phyloP scores from a whole-genome alignment of 2,888 invertebrate genomes.

The Masnerella sp. region DNA sequence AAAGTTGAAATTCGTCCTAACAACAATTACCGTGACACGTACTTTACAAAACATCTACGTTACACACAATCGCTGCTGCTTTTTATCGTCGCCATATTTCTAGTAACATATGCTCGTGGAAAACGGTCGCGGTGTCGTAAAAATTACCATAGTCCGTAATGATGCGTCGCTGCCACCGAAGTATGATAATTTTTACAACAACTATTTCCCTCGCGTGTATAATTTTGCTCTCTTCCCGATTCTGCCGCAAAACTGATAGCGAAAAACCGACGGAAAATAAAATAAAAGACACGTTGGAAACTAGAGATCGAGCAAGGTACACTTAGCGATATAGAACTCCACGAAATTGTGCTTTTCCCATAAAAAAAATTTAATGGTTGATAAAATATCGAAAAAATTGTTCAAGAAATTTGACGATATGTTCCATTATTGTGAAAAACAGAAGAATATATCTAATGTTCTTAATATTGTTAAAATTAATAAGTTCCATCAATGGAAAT shows the following conservation, averaged over 20 bases:
- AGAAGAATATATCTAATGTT: no score
- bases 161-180: constrained; percentile 12
- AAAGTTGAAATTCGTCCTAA: constrained; percentile 46
- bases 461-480: no score
- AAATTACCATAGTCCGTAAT: constrained; percentile 36
- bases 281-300: constrained; percentile 9
- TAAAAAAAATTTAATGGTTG: no score
- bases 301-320: constrained; percentile 12
- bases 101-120: constrained; percentile 16
- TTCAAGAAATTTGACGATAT: no score
- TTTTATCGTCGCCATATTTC: constrained; percentile 27
- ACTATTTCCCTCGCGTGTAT: constrained; percentile 25
- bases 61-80: constrained; percentile 32
- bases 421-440: no score
- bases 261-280: constrained; percentile 12
- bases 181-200: constrained; percentile 19
- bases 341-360: background rate
- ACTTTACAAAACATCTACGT: constrained; percentile 38
- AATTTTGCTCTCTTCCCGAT: constrained; percentile 21
- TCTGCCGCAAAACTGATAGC: constrained; percentile 4
- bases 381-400: no score
- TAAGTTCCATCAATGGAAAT: no score
- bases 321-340: constrained; percentile 21
- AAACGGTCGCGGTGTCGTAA: constrained; percentile 27
- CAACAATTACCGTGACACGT: constrained; percentile 45